These are phyloP conservation scores for Salvator merianae DNA, from an alignment of 2,113 vertebrate genomes.

Conservation along the genomic window DNA sequence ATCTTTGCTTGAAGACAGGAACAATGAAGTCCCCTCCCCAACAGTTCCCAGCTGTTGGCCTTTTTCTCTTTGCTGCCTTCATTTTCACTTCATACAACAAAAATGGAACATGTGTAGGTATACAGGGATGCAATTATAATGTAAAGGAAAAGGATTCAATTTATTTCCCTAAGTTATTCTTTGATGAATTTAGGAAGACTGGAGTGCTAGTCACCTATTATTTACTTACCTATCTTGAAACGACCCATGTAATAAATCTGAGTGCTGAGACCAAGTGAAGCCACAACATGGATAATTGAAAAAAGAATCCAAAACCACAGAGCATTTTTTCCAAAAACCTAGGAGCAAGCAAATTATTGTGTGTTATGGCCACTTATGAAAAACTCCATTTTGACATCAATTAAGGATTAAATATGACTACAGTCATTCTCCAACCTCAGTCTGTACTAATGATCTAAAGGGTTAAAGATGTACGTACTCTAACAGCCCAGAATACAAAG, in stretches of 20 bases:
- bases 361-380: not conserved
- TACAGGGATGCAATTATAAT: not conserved
- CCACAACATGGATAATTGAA: slow-evolving; percentile 77
- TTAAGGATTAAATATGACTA: not conserved
- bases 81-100: not conserved
- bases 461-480: not conserved
- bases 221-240: slow-evolving; percentile 80
- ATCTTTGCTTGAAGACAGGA: too few relatives aligned
- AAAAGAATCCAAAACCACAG: slow-evolving; percentile 83
- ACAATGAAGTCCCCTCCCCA: too few relatives aligned
- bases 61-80: too few relatives aligned
- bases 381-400: not conserved
- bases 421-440: not conserved
- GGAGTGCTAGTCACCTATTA: not conserved
- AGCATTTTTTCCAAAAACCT: slow-evolving; percentile 82
- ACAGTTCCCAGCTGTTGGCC: too few relatives aligned
- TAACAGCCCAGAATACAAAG: not conserved
- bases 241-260: slow-evolving; percentile 86
- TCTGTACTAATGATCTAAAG: not conserved
- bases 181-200: not conserved
- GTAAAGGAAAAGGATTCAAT: not conserved
- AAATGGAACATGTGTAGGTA: not conserved
- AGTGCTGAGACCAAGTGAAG: slow-evolving; percentile 79
- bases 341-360: slow-evolving; percentile 27
- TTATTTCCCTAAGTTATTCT: not conserved